A percentile compares a stretch with the other conserved stretches of the same genome.
Evolutionary conservation across 2,113 vertebrate genomes (phyloP).

Genomic region (Furnarius figulus): DNA sequence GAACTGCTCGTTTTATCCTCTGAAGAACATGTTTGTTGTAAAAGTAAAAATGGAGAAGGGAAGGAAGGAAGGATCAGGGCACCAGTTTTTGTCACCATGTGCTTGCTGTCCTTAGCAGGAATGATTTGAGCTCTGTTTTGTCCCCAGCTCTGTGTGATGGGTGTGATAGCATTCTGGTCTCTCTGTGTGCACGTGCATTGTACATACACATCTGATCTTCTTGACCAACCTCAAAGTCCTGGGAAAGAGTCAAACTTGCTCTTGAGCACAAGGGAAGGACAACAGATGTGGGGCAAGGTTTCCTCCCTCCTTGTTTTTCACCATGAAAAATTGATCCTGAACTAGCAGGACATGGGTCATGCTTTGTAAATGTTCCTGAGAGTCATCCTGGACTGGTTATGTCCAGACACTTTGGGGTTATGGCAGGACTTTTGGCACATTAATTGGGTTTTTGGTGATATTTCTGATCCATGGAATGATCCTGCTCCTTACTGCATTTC

Average conservation of each 20-base stretch:
- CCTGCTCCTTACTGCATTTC: not conserved
- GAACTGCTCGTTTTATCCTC: not conserved
- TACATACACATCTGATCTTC: not conserved
- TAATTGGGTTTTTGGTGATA: not conserved
- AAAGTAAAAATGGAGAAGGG: not conserved
- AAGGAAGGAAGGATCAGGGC: not conserved
- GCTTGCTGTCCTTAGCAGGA: not conserved
- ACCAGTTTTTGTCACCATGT: rapidly evolving
- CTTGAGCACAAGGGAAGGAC: not conserved
- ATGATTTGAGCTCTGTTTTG: not conserved
- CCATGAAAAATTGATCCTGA: not conserved
- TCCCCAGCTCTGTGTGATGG: not conserved
- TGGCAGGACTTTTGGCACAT: not conserved
- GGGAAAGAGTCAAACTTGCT: not conserved
- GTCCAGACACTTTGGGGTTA: not conserved
- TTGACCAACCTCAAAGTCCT: not conserved
- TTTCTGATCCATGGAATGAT: rapidly evolving
- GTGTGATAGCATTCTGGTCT: not conserved
- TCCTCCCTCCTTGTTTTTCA: not conserved
- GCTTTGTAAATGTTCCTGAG: not conserved
- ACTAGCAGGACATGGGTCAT: not conserved
- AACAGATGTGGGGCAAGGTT: not conserved
- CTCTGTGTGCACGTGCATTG: rapidly evolving
- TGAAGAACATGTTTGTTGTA: not conserved
- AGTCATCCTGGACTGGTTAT: not conserved